phyloP scores from a whole-genome alignment of 1,140 invertebrate species.

The Pogonomyrmex barbatus region DNA sequence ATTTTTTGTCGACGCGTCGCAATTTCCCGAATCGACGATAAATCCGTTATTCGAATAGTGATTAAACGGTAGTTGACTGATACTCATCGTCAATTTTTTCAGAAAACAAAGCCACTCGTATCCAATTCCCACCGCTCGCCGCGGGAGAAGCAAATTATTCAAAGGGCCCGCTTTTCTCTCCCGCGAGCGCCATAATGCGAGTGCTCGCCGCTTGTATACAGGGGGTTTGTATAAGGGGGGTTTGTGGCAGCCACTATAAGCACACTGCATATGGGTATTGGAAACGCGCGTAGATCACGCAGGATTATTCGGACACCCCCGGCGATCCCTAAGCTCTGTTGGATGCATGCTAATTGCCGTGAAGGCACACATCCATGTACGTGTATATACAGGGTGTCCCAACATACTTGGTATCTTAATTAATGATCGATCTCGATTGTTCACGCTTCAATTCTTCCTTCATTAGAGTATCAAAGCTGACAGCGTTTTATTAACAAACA shows the following conservation, averaged over 20 bases:
- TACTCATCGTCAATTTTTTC: slow-evolving; percentile 64
- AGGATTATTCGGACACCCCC: slow-evolving; percentile 76
- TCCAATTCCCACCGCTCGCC: neutral
- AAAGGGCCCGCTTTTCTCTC: slow-evolving; percentile 63
- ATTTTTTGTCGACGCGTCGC: neutral
- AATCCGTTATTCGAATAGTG: slow-evolving; percentile 33
- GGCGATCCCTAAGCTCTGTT: slow-evolving; percentile 72
- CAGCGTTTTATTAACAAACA: too few relatives aligned
- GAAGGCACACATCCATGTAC: slow-evolving; percentile 66
- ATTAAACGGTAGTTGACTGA: slow-evolving; percentile 61
- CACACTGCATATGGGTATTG: slow-evolving; percentile 75
- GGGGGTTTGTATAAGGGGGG: slow-evolving; percentile 45
- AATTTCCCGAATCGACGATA: slow-evolving; percentile 15
- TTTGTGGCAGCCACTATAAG: slow-evolving; percentile 68
- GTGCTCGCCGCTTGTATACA: slow-evolving; percentile 48
- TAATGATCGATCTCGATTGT: neutral
- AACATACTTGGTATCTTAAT: neutral
- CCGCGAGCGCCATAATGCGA: slow-evolving; percentile 47
- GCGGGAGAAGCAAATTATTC: slow-evolving; percentile 70
- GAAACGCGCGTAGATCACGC: slow-evolving; percentile 77
- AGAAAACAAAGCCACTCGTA: slow-evolving; percentile 51
- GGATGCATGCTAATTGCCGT: slow-evolving; percentile 80
- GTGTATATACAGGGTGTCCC: slow-evolving; percentile 34
- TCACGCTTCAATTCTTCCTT: neutral
- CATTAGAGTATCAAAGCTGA: neutral